These are phyloP conservation scores for Centroberyx gerrardi DNA, from an alignment of 2,797 vertebrate genomes.

Conservation along the genomic window DNA sequence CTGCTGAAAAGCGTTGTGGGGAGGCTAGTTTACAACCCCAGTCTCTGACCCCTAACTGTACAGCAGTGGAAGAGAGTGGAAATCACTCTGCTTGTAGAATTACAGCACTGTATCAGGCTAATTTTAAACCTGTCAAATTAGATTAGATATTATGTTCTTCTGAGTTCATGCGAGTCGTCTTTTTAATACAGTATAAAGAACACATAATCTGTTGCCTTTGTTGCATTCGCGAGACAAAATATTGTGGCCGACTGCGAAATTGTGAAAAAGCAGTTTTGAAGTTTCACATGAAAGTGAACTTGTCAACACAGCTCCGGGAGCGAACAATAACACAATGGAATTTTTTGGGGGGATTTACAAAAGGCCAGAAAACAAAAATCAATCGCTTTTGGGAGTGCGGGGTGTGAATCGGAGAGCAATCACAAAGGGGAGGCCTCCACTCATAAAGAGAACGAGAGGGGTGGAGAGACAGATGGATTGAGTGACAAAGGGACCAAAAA, in stretches of 20 bases:
- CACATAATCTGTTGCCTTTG: background rate
- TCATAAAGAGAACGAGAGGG: slow-evolving; percentile 49
- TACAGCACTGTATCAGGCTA: background rate
- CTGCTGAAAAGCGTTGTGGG: background rate
- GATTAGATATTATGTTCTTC: no score
- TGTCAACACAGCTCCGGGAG: slow-evolving; percentile 52
- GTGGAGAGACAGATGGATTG: slow-evolving; percentile 55
- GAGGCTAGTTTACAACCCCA: background rate
- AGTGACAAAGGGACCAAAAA: slow-evolving; percentile 56
- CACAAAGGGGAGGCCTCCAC: slow-evolving; percentile 68
- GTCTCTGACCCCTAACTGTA: background rate
- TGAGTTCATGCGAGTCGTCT: no score
- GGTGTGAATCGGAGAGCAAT: slow-evolving; percentile 64
- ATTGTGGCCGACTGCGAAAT: slow-evolving; percentile 28
- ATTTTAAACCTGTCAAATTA: background rate
- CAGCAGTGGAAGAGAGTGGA: background rate
- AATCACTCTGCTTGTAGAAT: background rate
- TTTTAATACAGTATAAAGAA: no score
- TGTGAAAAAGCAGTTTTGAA: slow-evolving; percentile 54
- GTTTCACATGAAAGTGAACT: slow-evolving; percentile 68
- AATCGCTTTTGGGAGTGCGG: slow-evolving; percentile 52
- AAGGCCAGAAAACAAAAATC: slow-evolving; percentile 63
- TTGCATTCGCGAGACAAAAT: slow-evolving; percentile 34
- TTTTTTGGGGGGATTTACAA: slow-evolving; percentile 67
- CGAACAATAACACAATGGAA: slow-evolving; percentile 62